Percentiles rank a stretch among this genome's conserved stretches.
Conservation (phyloP, 2,888 invertebrate genomes). For the Andricus curvator region DNA sequence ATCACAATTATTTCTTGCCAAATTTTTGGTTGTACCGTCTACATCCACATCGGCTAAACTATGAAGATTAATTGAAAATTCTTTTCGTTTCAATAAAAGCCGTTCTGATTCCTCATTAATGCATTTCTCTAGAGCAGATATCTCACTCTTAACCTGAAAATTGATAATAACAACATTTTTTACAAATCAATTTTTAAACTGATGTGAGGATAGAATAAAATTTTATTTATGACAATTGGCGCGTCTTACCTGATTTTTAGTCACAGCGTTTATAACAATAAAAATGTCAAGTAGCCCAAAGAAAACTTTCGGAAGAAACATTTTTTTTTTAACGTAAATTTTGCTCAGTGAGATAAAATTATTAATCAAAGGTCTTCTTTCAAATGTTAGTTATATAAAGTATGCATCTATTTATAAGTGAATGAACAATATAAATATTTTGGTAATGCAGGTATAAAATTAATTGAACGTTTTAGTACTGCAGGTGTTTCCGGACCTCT, state of each 20-base stretch:
- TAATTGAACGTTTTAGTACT: not conserved
- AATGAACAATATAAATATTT: not conserved
- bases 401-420: not conserved
- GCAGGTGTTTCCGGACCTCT: not conserved
- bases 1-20: not conserved
- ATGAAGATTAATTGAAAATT: not conserved
- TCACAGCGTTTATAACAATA: not conserved
- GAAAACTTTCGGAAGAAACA: not conserved
- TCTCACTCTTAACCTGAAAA: not conserved
- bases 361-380: not conserved
- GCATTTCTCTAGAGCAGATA: not conserved
- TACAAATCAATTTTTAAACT: not conserved
- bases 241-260: not conserved
- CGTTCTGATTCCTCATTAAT: not conserved
- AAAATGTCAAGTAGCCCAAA: not conserved
- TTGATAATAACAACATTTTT: not conserved
- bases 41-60: not conserved
- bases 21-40: not conserved
- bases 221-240: not conserved
- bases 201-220: not conserved
- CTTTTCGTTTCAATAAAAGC: not conserved
- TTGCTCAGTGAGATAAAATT: not conserved
- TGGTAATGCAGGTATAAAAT: not conserved
- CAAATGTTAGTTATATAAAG: not conserved
- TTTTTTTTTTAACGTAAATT: not conserved